These are phyloP conservation scores for Coptodon rendalli DNA, from an alignment of 2,113 vertebrate genomes.

Conservation along the genomic window DNA sequence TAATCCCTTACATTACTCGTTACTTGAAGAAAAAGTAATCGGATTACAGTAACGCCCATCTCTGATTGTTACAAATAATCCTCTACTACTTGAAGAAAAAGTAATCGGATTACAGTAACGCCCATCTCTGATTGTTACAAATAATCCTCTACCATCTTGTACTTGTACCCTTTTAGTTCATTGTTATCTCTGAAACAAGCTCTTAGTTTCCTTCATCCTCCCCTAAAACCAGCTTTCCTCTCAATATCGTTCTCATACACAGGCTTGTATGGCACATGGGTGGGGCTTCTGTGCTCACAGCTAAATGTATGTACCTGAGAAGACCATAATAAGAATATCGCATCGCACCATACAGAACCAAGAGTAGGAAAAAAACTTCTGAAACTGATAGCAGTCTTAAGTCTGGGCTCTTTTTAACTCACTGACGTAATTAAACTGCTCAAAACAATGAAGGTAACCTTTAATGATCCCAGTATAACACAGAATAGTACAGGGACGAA, in stretches of 20 bases:
- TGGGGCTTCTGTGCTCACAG: not conserved
- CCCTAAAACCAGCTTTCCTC: not conserved
- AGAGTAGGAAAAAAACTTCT: not conserved
- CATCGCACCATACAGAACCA: rapidly evolving
- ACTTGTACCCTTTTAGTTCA: not conserved
- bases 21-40: too few relatives aligned
- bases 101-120: too few relatives aligned
- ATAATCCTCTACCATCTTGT: not conserved
- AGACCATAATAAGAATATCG: not conserved
- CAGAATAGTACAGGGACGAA: not conserved
- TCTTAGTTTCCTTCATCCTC: not conserved
- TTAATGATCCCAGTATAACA: not conserved
- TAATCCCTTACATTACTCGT: too few relatives aligned
- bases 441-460: not conserved
- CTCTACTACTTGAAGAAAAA: not conserved
- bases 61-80: not conserved
- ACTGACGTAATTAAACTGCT: not conserved
- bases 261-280: not conserved
- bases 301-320: not conserved
- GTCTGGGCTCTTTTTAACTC: not conserved
- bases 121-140: not conserved
- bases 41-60: too few relatives aligned
- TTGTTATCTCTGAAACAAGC: not conserved
- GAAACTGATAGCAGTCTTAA: not conserved
- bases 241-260: not conserved